A percentile compares a stretch with the other conserved stretches of the same genome.
Conservation (phyloP, 1,140 invertebrate species). For the Pachypeltis micranthus region DNA sequence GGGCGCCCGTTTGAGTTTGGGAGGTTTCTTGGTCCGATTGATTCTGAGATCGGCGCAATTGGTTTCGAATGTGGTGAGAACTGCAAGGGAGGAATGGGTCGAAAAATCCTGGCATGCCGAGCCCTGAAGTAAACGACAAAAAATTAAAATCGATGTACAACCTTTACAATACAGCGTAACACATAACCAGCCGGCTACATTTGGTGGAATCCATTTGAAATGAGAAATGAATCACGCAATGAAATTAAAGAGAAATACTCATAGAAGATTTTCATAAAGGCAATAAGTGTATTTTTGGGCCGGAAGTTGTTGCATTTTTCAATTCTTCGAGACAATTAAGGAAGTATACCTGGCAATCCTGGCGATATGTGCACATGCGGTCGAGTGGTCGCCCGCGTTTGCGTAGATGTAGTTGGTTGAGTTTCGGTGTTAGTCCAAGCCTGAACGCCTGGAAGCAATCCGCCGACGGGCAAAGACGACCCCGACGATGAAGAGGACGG, state of each 20-base stretch:
- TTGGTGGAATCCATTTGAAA: too few relatives aligned
- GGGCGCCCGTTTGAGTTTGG: constrained; percentile 29
- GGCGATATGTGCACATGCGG: constrained; percentile 46
- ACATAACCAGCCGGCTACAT: too few relatives aligned
- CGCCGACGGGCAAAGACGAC: neutral
- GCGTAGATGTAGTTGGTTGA: constrained; percentile 49
- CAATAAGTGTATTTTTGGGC: too few relatives aligned
- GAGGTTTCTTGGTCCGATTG: constrained; percentile 28
- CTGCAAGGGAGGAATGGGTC: constrained; percentile 58
- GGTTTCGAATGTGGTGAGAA: constrained; percentile 45
- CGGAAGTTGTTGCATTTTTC: too few relatives aligned
- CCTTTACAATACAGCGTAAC: too few relatives aligned
- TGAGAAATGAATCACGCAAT: too few relatives aligned
- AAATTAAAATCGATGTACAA: too few relatives aligned
- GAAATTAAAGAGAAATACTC: too few relatives aligned
- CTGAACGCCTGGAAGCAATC: constrained; percentile 18
- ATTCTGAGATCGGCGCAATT: constrained; percentile 28
- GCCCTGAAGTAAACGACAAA: neutral
- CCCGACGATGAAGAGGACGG: neutral
- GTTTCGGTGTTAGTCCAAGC: constrained; percentile 46
- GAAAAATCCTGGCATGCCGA: constrained; percentile 32
- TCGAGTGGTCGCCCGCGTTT: constrained; percentile 49
- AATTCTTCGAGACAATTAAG: too few relatives aligned
- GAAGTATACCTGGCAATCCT: constrained; percentile 23
- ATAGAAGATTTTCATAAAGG: too few relatives aligned